Base-by-base conservation (phyloP, 1,140 invertebrate genomes). In the Pseudomyrmex dendroicus region DNA sequence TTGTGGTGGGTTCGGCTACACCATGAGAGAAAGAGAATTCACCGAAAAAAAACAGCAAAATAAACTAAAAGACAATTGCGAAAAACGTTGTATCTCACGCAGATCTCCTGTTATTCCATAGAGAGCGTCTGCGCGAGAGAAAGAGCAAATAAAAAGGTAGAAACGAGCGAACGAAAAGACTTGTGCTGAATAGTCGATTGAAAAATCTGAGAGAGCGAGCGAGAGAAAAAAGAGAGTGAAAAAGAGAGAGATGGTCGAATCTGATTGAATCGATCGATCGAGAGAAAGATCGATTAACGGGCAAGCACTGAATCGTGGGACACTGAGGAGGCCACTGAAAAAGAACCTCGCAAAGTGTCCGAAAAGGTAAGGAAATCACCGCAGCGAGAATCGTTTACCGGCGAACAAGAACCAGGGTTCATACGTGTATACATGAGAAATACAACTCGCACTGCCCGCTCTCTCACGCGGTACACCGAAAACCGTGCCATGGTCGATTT, bases 361-460 rank as follows among this genome's bases (percentile, higher is more conserved):
- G 72, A 88, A 89, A 90, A 93, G 92, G 93, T 93, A 93, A 93
- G 92, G 88, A 91, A 89, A 82, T 48, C 74, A 86, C 54, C 77
- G 74, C 73, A 84, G 54, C 68, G 54, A 50, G 35, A 70, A 50
- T 72, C 64, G 61, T 82, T 70, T 56, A 76, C 73, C 25, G 48
- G 74, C 44, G 50, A 82, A 35, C 61, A 86, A 86, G 68, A 52
- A 63, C 68, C 57, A 66, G 25, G 54, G 56, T 62, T 35, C 52
- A 63, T 76, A 67, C 72, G 76, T 80, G 67, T 61, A 85, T 70
- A 83, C 35, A 83, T 66, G 77, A 84, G 77, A 88, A 83, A 88
- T 72, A 63, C 85, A 90, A 90, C 90, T 93, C 88, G 91, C 91
- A 92, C 91, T 92, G 92, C 89, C 91, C 91, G 92, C 92, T 93